phyloP scores from a whole-genome alignment of 2,888 invertebrate genomes.

The Hecatera dysodea region DNA sequence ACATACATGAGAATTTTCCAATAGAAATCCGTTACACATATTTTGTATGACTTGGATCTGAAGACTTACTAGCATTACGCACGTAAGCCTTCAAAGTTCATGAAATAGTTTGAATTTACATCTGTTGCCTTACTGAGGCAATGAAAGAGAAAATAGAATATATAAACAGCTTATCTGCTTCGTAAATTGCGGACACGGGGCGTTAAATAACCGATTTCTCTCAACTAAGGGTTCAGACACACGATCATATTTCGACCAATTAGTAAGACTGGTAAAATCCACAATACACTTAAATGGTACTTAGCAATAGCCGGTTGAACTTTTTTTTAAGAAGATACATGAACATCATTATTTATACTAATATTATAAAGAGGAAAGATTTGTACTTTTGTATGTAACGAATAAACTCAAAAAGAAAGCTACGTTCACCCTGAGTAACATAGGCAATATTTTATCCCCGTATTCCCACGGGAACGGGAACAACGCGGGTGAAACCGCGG shows the following conservation, averaged over 20 bases:
- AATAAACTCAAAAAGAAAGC: too few species aligned
- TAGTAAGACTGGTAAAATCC: background rate
- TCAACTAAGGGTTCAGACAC: slow-evolving; percentile 42
- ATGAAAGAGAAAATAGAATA: slow-evolving; percentile 61
- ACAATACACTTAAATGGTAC: too few species aligned
- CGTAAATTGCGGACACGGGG: slow-evolving; percentile 54
- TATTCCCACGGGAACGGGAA: too few species aligned
- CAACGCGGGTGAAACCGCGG: too few species aligned
- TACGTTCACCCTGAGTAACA: too few species aligned
- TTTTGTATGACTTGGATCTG: background rate
- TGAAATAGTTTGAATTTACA: slow-evolving; percentile 33
- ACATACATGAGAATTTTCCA: slow-evolving; percentile 1
- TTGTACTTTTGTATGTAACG: too few species aligned
- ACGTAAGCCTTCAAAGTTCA: slow-evolving; percentile 27
- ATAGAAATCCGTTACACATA: slow-evolving; percentile 5
- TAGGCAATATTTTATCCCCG: too few species aligned
- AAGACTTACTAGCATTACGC: slow-evolving; percentile 12
- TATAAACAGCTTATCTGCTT: slow-evolving; percentile 56
- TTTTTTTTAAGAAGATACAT: too few species aligned
- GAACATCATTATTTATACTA: too few species aligned
- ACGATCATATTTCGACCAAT: slow-evolving; percentile 24
- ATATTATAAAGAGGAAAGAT: too few species aligned
- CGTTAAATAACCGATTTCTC: slow-evolving; percentile 62
- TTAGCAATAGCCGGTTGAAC: too few species aligned
- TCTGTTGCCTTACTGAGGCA: slow-evolving; percentile 32